Evolutionary conservation across 2,113 vertebrate genomes (phyloP).

Genomic region (Ctenodactylus gundi): DNA sequence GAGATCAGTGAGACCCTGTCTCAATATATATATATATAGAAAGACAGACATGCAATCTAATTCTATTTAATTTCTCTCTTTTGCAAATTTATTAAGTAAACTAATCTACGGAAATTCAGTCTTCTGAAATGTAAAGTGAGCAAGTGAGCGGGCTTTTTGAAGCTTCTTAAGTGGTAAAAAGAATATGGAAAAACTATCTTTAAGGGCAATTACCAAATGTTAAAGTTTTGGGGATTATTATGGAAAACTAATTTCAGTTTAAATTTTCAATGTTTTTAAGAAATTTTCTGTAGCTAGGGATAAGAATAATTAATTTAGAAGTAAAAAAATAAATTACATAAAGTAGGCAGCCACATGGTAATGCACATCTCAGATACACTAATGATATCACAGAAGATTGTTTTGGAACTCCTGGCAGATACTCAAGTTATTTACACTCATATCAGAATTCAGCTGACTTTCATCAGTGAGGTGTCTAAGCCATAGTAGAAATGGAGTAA

Average conservation of each 20-base stretch:
- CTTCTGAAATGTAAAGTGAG: conserved; percentile 20
- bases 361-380: not conserved
- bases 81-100: not conserved
- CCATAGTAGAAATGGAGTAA: not conserved
- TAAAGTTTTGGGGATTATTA: not conserved
- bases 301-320: not conserved
- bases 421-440: not conserved
- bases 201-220: conserved; percentile 19
- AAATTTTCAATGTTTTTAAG: conserved; percentile 27
- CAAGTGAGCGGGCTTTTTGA: not conserved
- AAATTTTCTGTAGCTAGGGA: not conserved
- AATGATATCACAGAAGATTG: not conserved
- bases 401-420: not conserved
- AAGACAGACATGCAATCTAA: not conserved
- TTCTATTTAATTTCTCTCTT: not conserved
- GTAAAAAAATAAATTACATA: not conserved
- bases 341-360: not conserved
- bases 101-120: not conserved
- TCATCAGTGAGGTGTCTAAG: not conserved
- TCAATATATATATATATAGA: too few relatives aligned
- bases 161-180: not conserved
- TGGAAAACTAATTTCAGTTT: not conserved
- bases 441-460: not conserved
- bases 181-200: not conserved
- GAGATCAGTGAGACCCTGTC: too few relatives aligned